Conservation (phyloP, 2,888 invertebrate genomes). For the Nebria brevicollis region DNA sequence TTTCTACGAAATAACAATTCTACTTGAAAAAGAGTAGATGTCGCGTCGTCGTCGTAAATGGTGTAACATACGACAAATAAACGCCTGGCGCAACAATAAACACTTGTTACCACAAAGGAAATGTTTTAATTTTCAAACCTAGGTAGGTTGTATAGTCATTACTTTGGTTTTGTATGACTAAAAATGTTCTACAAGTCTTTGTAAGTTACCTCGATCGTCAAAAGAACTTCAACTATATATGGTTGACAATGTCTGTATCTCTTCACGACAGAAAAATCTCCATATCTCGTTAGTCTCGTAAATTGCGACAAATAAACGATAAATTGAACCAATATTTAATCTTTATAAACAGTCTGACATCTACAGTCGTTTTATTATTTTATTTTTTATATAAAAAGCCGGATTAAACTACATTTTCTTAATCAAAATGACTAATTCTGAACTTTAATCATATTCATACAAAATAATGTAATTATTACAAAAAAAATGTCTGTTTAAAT, state of each 20-base stretch:
- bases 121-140: neutral
- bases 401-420: no score
- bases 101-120: neutral
- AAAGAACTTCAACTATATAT: neutral
- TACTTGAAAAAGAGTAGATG: neutral
- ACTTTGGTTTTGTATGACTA: neutral
- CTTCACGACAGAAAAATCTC: neutral
- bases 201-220: neutral
- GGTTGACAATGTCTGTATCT: neutral
- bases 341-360: no score
- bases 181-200: neutral
- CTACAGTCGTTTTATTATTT: no score
- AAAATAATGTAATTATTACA: no score
- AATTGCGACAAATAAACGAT: neutral
- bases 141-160: neutral
- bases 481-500: no score
- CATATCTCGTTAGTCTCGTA: neutral
- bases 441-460: no score
- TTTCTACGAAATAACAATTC: neutral
- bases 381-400: no score
- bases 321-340: no score
- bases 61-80: neutral
- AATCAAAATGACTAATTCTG: no score
- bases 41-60: neutral
- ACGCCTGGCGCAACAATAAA: neutral